Conservation (phyloP, 2,888 invertebrate species). For the Drosophila helvetica region DNA sequence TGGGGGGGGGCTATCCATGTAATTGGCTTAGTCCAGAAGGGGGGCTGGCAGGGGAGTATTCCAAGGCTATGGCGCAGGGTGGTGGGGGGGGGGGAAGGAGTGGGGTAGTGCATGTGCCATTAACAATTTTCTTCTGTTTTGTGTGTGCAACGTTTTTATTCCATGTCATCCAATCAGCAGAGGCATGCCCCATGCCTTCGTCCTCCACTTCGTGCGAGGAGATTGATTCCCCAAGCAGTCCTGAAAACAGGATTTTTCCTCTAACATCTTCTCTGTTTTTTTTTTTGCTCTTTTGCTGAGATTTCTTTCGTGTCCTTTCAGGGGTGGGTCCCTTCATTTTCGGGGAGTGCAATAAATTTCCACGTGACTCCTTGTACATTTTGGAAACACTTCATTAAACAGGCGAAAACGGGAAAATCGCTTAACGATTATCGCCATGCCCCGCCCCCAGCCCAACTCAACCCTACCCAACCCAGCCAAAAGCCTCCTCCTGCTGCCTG, state of each 20-base stretch:
- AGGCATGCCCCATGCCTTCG: constrained; percentile 22
- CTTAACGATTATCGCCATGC: constrained; percentile 46
- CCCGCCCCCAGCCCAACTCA: neutral
- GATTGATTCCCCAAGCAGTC: constrained; percentile 63
- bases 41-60: neutral
- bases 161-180: constrained; percentile 69
- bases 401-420: constrained; percentile 36
- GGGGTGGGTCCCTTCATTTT: constrained; percentile 13
- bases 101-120: constrained; percentile 38
- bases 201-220: constrained; percentile 48
- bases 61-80: too few species aligned
- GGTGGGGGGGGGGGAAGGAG: neutral
- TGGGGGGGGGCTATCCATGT: constrained; percentile 38
- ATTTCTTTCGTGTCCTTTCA: neutral
- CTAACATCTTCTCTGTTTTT: neutral
- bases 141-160: constrained; percentile 57
- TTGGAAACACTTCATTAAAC: constrained; percentile 71
- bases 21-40: constrained; percentile 62
- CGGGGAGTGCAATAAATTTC: constrained; percentile 62
- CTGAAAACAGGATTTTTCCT: constrained; percentile 35
- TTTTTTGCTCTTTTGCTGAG: neutral
- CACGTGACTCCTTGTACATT: constrained; percentile 63
- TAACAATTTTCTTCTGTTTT: constrained; percentile 52
- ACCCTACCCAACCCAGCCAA: too few species aligned
- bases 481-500: neutral